Evolutionary conservation across 2,888 invertebrate genomes (phyloP).

Genomic region (Actias luna): DNA sequence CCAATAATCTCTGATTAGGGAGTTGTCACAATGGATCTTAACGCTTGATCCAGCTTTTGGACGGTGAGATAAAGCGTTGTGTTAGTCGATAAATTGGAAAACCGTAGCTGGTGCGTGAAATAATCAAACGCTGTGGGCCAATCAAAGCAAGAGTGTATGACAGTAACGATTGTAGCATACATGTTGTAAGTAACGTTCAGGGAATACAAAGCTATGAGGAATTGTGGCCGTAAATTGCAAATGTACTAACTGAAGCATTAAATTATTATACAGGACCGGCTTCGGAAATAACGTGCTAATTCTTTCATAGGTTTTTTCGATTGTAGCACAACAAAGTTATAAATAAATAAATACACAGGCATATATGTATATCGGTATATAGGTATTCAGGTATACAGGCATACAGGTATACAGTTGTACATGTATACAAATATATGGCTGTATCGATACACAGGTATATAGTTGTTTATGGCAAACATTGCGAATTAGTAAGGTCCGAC

Average conservation of each 20-base stretch:
- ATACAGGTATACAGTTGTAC: no score
- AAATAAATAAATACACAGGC: no score
- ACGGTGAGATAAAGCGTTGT: slow-evolving; percentile 12
- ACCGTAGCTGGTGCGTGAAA: slow-evolving; percentile 13
- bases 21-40: slow-evolving; percentile 15
- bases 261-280: neutral
- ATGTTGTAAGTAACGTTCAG: neutral
- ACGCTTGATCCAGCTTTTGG: slow-evolving; percentile 5
- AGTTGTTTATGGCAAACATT: no score
- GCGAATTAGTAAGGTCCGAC: no score
- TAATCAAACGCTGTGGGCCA: slow-evolving; percentile 13
- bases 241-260: neutral
- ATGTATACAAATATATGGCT: no score
- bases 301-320: no score
- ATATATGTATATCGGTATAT: no score
- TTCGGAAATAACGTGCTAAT: neutral
- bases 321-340: no score
- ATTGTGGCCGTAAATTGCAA: neutral
- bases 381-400: no score
- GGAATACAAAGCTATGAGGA: neutral
- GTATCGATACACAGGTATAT: no score
- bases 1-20: slow-evolving; percentile 12
- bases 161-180: neutral
- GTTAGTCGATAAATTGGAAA: slow-evolving; percentile 20
- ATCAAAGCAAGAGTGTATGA: slow-evolving; percentile 7